These are phyloP conservation scores for Lasioglossum malachurum DNA, from an alignment of 2,888 invertebrate species.

Conservation along the genomic window DNA sequence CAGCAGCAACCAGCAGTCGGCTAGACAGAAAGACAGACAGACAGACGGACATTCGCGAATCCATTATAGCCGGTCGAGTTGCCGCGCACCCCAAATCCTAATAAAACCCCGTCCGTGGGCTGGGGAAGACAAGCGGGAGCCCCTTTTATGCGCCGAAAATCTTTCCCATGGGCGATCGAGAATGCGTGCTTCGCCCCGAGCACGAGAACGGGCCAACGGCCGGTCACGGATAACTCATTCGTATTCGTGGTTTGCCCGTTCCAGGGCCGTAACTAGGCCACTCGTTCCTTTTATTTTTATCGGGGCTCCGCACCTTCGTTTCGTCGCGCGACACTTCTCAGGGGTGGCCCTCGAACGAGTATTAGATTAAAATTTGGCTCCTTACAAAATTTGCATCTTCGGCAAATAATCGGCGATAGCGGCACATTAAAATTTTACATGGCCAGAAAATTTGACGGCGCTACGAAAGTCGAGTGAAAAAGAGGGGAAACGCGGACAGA, in stretches of 20 bases:
- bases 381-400: background rate
- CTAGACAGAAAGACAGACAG: background rate
- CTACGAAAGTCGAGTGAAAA: background rate
- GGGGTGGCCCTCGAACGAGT: background rate
- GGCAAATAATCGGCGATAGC: too few species aligned
- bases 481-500: background rate
- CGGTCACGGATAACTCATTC: conserved; percentile 66
- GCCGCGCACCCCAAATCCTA: conserved; percentile 70
- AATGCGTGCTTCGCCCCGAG: conserved; percentile 57
- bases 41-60: conserved; percentile 73
- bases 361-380: too few species aligned
- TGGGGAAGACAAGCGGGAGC: conserved; percentile 61
- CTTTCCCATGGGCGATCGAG: conserved; percentile 76
- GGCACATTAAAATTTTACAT: too few species aligned
- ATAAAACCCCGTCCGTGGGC: conserved; percentile 64
- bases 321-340: background rate
- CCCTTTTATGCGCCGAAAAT: conserved; percentile 74
- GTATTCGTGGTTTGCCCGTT: conserved; percentile 60
- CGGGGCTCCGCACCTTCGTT: conserved; percentile 7
- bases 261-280: conserved; percentile 68
- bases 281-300: conserved; percentile 4
- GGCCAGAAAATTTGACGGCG: background rate
- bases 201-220: conserved; percentile 44
- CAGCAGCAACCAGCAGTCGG: background rate
- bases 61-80: conserved; percentile 71